Percentiles rank a stretch among this genome's conserved stretches.
These are phyloP conservation scores for Bombus pyrosoma DNA, from an alignment of 1,140 invertebrate species.

Conservation along the genomic window DNA sequence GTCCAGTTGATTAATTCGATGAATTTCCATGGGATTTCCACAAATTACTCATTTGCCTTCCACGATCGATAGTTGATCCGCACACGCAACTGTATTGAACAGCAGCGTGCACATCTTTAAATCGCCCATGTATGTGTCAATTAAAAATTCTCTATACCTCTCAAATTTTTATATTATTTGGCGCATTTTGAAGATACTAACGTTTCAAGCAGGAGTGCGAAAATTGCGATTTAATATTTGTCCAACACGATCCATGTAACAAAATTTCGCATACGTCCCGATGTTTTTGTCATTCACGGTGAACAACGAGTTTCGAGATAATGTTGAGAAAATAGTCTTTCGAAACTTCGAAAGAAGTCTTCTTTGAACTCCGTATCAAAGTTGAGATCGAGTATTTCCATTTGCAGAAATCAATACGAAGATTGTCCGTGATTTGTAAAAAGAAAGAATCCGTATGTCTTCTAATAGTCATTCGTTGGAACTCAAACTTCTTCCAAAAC, in stretches of 20 bases:
- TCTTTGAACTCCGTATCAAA: neutral
- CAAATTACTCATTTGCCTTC: slow-evolving; percentile 2
- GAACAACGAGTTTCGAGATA: slow-evolving; percentile 8
- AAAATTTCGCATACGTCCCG: slow-evolving; percentile 19
- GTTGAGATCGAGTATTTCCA: neutral
- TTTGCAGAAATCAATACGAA: neutral
- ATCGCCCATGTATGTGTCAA: too few species aligned
- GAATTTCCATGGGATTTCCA: slow-evolving; percentile 16
- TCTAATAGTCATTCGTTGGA: neutral
- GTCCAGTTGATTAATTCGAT: slow-evolving; percentile 19
- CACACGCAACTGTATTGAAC: too few species aligned
- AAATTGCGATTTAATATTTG: slow-evolving; percentile 28
- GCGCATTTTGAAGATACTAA: neutral
- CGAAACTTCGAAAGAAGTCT: neutral
- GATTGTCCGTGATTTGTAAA: neutral
- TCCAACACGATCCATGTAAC: neutral
- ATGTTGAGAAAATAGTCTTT: neutral
- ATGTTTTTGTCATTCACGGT: neutral
- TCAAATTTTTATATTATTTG: neutral
- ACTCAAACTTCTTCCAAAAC: neutral
- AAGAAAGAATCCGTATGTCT: too few species aligned
- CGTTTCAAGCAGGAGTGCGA: neutral
- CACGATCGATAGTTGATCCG: slow-evolving; percentile 11
- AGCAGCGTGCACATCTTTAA: neutral
- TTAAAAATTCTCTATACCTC: too few species aligned